A percentile compares a stretch with the other conserved stretches of the same genome.
These are phyloP conservation scores for Limnodromus scolopaceus DNA, from an alignment of 2,797 vertebrate genomes.

Conservation along the genomic window DNA sequence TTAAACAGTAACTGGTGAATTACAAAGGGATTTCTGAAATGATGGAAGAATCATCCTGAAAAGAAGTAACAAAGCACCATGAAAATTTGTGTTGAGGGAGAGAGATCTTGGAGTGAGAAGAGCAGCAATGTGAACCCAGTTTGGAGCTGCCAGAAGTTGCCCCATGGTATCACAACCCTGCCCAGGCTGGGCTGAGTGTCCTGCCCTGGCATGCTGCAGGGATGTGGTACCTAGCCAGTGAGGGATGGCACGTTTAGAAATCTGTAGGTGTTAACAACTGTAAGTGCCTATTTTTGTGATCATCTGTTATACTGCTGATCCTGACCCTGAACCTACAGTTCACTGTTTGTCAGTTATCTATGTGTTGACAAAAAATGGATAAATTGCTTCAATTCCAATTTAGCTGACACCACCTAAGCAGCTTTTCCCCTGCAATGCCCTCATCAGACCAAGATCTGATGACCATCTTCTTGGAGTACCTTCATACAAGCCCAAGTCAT, in stretches of 20 bases:
- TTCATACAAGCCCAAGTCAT: neutral
- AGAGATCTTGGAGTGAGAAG: neutral
- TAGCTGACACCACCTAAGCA: neutral
- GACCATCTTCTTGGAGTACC: neutral
- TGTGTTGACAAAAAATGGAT: neutral
- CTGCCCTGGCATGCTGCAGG: neutral
- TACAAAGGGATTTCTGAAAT: neutral
- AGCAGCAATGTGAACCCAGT: neutral
- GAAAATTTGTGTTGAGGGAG: neutral
- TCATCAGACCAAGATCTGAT: neutral
- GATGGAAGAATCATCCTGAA: neutral
- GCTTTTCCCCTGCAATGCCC: neutral
- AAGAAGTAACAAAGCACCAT: neutral
- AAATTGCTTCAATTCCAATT: neutral
- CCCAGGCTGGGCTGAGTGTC: neutral
- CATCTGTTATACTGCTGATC: neutral
- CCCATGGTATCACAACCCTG: neutral
- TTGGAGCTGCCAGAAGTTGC: neutral
- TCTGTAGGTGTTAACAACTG: neutral
- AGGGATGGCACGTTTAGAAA: neutral
- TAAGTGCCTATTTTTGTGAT: neutral
- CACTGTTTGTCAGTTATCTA: neutral
- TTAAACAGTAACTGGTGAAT: neutral
- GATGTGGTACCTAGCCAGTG: fast-evolving
- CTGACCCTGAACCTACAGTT: neutral